These are phyloP conservation scores for Panagrolaimus sp. DNA, from an alignment of 1,140 invertebrate genomes.

Conservation along the genomic window DNA sequence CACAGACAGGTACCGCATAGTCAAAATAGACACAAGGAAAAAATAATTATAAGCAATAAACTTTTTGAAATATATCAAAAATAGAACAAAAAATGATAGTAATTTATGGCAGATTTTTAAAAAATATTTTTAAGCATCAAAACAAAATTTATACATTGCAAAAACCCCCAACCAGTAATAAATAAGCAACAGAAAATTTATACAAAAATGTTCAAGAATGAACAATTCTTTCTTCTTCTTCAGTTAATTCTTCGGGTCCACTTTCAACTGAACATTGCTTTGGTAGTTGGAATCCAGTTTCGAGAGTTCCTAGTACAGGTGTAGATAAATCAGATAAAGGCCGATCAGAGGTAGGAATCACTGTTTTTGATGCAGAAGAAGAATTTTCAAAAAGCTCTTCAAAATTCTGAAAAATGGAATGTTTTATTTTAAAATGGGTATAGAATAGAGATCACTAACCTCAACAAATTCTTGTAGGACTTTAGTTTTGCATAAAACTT, in stretches of 20 bases:
- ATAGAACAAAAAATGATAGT: too few relatives aligned
- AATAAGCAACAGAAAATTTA: too few relatives aligned
- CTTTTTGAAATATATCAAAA: too few relatives aligned
- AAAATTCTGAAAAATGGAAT: background rate
- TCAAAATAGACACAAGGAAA: too few relatives aligned
- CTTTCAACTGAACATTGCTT: background rate
- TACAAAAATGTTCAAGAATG: background rate
- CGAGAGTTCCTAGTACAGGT: background rate
- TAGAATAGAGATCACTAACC: slow-evolving; percentile 19
- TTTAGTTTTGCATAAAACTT: slow-evolving; percentile 42
- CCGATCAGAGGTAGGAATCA: background rate
- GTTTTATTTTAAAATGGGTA: background rate
- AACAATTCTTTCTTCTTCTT: slow-evolving; percentile 9
- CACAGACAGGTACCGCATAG: too few relatives aligned
- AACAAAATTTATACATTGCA: too few relatives aligned
- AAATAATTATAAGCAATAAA: too few relatives aligned
- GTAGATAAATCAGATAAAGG: background rate
- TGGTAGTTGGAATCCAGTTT: background rate
- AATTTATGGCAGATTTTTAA: too few relatives aligned
- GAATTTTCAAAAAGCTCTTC: background rate
- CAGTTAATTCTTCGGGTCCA: slow-evolving; percentile 6
- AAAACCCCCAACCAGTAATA: too few relatives aligned
- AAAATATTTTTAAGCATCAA: too few relatives aligned
- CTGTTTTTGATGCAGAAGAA: background rate
- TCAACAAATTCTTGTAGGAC: slow-evolving; percentile 40